Evolutionary conservation across 1,140 invertebrate genomes (phyloP).

Genomic region (Portunus trituberculatus): DNA sequence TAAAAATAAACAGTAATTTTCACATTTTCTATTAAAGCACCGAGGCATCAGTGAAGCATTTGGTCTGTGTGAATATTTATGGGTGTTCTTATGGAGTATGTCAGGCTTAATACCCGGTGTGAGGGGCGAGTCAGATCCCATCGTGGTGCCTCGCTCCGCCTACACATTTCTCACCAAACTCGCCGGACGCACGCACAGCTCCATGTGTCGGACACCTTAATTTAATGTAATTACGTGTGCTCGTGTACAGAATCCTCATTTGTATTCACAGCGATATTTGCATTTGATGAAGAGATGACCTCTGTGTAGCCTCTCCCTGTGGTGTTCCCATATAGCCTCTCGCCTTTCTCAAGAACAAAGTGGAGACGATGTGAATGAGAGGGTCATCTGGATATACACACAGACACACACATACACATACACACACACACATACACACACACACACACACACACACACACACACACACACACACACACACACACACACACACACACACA

Average conservation of each 20-base stretch:
- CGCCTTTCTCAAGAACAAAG: not conserved
- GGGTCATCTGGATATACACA: not conserved
- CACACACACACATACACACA: not conserved
- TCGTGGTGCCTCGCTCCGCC: not conserved
- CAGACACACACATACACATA: too few relatives aligned
- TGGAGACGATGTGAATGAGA: not conserved
- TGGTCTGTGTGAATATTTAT: not conserved
- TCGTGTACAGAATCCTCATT: not conserved
- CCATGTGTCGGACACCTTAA: constrained; percentile 21
- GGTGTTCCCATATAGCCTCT: not conserved
- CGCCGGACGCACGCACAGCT: constrained; percentile 1
- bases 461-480: not conserved
- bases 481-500: not conserved
- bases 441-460: not conserved
- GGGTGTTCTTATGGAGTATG: not conserved
- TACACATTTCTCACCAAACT: not conserved
- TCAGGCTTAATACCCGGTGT: not conserved
- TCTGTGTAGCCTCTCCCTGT: not conserved
- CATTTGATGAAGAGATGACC: not conserved
- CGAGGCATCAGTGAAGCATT: too few relatives aligned
- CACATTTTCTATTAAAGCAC: too few relatives aligned
- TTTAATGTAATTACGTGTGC: not conserved
- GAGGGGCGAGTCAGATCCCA: not conserved
- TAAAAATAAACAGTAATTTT: too few relatives aligned
- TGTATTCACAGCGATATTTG: not conserved